These are phyloP conservation scores for Nasonia longicornis DNA, from an alignment of 1,140 invertebrate species.

Conservation along the genomic window DNA sequence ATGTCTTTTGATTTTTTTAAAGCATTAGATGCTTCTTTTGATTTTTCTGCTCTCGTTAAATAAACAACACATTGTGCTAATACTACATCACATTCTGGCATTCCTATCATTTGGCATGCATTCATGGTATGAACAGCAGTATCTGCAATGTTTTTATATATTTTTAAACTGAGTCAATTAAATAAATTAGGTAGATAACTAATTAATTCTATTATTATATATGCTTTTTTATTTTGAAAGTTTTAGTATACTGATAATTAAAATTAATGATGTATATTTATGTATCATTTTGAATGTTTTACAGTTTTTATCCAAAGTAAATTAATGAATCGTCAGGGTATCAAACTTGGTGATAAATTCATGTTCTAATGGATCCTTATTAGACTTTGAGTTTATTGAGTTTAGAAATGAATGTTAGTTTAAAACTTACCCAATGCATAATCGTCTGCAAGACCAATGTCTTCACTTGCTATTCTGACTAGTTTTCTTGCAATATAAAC, in stretches of 20 bases:
- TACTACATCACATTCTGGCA: constrained; percentile 83
- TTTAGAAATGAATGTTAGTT: not conserved
- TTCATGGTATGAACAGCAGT: constrained; percentile 79
- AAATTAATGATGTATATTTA: too few relatives aligned
- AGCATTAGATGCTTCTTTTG: constrained; percentile 68
- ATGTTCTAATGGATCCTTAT: too few relatives aligned
- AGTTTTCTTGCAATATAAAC: constrained; percentile 80
- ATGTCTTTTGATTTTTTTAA: constrained; percentile 63
- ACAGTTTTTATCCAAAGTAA: too few relatives aligned
- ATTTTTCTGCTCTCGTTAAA: constrained; percentile 81
- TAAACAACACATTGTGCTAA: constrained; percentile 81
- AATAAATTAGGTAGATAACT: not conserved
- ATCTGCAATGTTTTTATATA: constrained; percentile 44
- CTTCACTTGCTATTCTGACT: constrained; percentile 80
- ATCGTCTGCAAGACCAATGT: constrained; percentile 72
- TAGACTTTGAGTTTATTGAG: not conserved
- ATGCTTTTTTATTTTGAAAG: too few relatives aligned
- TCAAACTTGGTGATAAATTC: too few relatives aligned
- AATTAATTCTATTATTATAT: too few relatives aligned
- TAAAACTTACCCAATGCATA: constrained; percentile 64
- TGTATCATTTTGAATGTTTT: too few relatives aligned
- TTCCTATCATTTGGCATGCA: constrained; percentile 82
- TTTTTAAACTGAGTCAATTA: not conserved
- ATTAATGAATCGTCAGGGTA: too few relatives aligned
- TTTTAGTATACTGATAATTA: too few relatives aligned